These are phyloP conservation scores for Drosophila rellima DNA, from an alignment of 2,888 invertebrate genomes.

Conservation along the genomic window DNA sequence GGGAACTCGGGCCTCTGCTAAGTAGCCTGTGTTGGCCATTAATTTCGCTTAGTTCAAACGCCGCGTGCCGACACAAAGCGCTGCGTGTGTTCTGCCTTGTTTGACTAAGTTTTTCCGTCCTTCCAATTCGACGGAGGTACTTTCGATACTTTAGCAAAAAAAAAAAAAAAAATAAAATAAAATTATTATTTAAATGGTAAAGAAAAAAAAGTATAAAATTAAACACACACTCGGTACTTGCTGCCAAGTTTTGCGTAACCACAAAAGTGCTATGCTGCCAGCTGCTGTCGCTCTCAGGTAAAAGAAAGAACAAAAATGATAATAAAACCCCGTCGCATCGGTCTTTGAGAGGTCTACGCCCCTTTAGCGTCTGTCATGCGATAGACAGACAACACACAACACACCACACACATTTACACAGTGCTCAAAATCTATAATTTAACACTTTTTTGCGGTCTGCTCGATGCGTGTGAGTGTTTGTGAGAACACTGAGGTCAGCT, in stretches of 20 bases:
- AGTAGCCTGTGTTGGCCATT: slow-evolving; percentile 82
- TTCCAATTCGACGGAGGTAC: background rate
- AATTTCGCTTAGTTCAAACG: slow-evolving; percentile 79
- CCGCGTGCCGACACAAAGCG: slow-evolving; percentile 64
- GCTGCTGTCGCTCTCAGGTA: slow-evolving; percentile 69
- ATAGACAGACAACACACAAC: slow-evolving; percentile 3
- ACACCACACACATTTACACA: background rate
- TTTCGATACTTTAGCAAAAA: slow-evolving; percentile 4
- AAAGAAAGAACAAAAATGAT: background rate
- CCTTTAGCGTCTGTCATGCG: slow-evolving; percentile 31
- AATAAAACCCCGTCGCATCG: slow-evolving; percentile 14
- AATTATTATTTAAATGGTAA: too few species aligned
- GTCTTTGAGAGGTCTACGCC: slow-evolving; percentile 6
- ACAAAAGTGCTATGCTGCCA: slow-evolving; percentile 39
- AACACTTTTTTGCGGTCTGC: slow-evolving; percentile 70
- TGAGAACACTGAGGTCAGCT: background rate
- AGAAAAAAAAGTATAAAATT: background rate
- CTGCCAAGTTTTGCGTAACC: slow-evolving; percentile 39
- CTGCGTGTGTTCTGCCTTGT: slow-evolving; percentile 54
- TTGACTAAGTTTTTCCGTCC: slow-evolving; percentile 2
- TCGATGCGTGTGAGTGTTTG: too few species aligned
- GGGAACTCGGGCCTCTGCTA: slow-evolving; percentile 45
- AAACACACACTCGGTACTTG: slow-evolving; percentile 7
- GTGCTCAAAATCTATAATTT: slow-evolving; percentile 70
- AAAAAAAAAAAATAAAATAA: background rate